These are phyloP conservation scores for Cricetomys ansorgei DNA, from an alignment of 2,113 vertebrate species.

Conservation along the genomic window DNA sequence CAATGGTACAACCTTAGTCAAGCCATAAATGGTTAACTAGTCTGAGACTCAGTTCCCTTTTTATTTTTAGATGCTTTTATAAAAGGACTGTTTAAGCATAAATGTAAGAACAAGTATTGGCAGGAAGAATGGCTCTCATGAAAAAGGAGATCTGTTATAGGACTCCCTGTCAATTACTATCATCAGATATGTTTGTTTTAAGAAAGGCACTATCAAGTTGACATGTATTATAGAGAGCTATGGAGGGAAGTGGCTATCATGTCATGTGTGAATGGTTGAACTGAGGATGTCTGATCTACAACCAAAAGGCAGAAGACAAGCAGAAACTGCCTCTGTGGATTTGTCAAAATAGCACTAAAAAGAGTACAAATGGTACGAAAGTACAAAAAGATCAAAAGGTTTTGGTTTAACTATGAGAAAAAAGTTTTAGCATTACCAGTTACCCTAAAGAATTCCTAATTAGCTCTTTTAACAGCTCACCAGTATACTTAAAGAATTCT, in stretches of 20 bases:
- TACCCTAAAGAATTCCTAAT: not conserved
- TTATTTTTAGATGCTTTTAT: slow-evolving; percentile 26
- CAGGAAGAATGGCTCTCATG: slow-evolving; percentile 1
- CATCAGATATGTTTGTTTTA: not conserved
- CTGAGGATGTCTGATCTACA: not conserved
- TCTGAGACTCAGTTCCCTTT: not conserved
- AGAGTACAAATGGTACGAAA: not conserved
- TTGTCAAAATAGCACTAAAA: not conserved
- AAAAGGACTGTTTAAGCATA: not conserved
- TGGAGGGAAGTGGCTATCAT: not conserved
- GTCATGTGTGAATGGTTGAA: not conserved
- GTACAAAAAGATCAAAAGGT: not conserved
- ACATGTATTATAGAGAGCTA: not conserved
- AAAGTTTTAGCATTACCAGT: not conserved
- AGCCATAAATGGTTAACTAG: slow-evolving; percentile 4
- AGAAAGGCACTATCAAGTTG: not conserved
- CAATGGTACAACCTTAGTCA: not conserved
- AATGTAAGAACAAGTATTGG: slow-evolving; percentile 37
- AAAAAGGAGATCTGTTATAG: slow-evolving; percentile 17
- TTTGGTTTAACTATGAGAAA: slow-evolving; percentile 28
- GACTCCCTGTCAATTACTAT: not conserved
- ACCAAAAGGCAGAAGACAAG: not conserved
- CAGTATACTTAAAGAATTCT: not conserved
- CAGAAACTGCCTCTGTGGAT: not conserved
- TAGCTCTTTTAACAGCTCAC: not conserved